Evolutionary conservation across 2,797 vertebrate species (phyloP), one percentile per base, ranked within the genome.

Genomic region (Phalanger gymnotis): DNA sequence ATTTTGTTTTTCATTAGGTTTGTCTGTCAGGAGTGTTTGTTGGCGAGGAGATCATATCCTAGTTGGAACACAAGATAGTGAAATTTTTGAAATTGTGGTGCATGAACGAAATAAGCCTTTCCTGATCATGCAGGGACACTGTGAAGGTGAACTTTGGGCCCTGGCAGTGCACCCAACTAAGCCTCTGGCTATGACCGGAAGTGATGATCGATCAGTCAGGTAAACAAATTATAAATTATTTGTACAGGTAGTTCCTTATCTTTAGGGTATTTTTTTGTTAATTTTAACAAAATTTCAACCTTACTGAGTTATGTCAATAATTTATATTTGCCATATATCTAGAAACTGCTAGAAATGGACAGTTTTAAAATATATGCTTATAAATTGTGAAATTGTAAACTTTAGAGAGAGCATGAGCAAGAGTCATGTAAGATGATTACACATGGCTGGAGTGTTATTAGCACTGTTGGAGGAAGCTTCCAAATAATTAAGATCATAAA

Each of bases 101-200:
- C 99, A 99, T 94, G 99, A 99, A 98, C 99, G 99, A 97, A 99
- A 99, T 98, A 99, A 99, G 97, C 99, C 99, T 98, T 99, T 99
- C 98, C 99, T 99, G 95, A 99, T 99, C 98, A 99, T 99, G 99
- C 99, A 99, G 99, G 99, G 99, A 73, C 99, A 99, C 98, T 99
- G 99, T 96, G 99, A 99, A 98, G 99, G 99, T 0, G 99, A 99
- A 98, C 99, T 99, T 30, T 99, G 99, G 99, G 99, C 99, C 16
- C 98, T 99, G 97, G 99, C 99, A 28, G 99, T 99, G 93, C 99
- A 99, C 98, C 99, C 99, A 92, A 99, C 99, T 92, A 99, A 99
- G 97, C 99, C 99, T 6, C 98, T 99, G 96, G 99, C 99, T 52
- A 99, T 99, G 98, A 99, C 99, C 2, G 99, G 99, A 97, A 99